Evolutionary conservation across 2,888 invertebrate species (phyloP), one percentile per base, ranked within the genome.

Genomic region (Aspidapion aeneum): DNA sequence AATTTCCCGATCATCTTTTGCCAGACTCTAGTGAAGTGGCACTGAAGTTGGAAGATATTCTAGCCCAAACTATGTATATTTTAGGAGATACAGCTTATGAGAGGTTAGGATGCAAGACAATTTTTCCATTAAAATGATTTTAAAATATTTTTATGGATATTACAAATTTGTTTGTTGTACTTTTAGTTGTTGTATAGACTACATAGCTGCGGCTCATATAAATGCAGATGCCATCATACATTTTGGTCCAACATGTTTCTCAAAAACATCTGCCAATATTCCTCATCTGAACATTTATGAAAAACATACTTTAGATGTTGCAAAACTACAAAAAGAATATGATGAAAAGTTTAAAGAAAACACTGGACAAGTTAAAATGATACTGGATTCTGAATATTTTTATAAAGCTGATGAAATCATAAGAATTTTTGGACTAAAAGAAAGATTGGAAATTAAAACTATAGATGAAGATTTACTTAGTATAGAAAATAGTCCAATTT

Each of bases 1-100:
- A 97, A 82, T 95, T 97, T 79, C 95, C 96, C 7, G 96, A 97
- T 80, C 84, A 87, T 57, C 82, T 94, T 62, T 81, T 96, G 61
- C 74, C 79, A 19, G 85, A 90, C 74, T 88, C 94, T 63, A 84
- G 87, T 1, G 80, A 83, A 64, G 85, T 96, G 63, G 87, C 87
- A 63, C 72, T 81, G 9, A 73, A 74, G 63, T 76, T 90, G 50
- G 82, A 84, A 72, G 70, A 76, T 50, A 68, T 71, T n/a, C 74
- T 83, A 22, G 82, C 84, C 49, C 83, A 84, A 72, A 86, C 88
- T 73, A 81, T 92, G 1, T 96, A 90, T 73, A 88, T 96, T 71
- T 82, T 97, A 61, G 96, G 92, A 1, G 96, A 97, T 74, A 95
- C 95, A 7, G 90, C 94, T 0, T 96, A 94, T 79, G 95, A 94